These are phyloP conservation scores for Dryococelus australis DNA, from an alignment of 2,888 invertebrate species.

Conservation along the genomic window DNA sequence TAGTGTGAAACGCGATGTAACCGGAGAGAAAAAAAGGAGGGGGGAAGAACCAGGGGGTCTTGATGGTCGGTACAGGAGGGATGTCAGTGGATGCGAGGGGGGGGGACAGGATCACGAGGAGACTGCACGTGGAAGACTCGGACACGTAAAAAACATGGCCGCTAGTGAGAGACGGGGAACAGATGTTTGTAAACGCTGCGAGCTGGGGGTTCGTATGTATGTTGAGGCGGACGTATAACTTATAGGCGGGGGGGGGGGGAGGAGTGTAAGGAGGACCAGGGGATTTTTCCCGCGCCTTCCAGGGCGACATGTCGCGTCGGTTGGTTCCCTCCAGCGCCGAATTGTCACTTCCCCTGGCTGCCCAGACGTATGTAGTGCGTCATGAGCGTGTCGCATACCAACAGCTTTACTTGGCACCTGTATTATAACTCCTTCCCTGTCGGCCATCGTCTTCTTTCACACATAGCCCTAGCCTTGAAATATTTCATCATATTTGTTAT, in stretches of 20 bases:
- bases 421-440: too few relatives aligned
- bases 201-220: neutral
- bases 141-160: neutral
- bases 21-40: neutral
- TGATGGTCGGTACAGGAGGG: too few relatives aligned
- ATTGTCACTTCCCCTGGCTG: neutral
- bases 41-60: neutral
- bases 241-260: neutral
- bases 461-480: too few relatives aligned
- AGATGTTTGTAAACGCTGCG: conserved; percentile 4
- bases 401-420: too few relatives aligned
- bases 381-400: too few relatives aligned
- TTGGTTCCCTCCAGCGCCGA: neutral
- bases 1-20: neutral
- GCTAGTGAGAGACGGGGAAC: neutral
- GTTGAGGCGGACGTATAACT: neutral
- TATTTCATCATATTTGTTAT: too few relatives aligned
- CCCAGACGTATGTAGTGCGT: too few relatives aligned
- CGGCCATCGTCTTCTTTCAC: too few relatives aligned
- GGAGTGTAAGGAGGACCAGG: neutral
- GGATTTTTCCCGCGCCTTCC: neutral
- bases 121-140: neutral
- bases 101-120: neutral
- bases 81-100: neutral
- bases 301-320: neutral